Percentiles rank a stretch among this genome's conserved stretches.
phyloP scores from a whole-genome alignment of 2,888 invertebrate genomes.

The Saturnia japonica region DNA sequence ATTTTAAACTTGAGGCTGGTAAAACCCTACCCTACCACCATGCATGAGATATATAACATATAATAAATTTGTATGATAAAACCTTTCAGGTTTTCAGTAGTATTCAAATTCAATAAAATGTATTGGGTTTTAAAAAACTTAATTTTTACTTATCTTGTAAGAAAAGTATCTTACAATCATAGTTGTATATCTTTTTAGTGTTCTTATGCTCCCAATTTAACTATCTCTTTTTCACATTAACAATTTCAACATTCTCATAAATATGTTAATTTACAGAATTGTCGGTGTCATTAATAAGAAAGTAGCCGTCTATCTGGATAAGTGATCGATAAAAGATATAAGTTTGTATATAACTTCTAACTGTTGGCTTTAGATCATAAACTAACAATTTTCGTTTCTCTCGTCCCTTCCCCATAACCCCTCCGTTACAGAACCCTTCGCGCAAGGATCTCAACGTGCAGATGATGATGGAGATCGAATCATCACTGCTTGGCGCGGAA shows the following conservation, averaged over 20 bases:
- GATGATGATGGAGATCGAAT: conserved; percentile 95
- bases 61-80: no score
- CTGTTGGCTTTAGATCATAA: conserved; percentile 19
- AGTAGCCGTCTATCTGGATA: background rate
- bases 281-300: background rate
- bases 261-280: background rate
- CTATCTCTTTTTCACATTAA: background rate
- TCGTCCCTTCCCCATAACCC: conserved; percentile 34
- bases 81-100: no score
- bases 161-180: no score
- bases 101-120: no score
- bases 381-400: conserved; percentile 20
- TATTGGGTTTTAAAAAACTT: no score
- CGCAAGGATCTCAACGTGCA: conserved; percentile 96
- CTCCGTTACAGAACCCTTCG: conserved; percentile 89
- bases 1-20: no score
- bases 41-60: no score
- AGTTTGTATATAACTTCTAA: conserved; percentile 2
- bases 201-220: no score
- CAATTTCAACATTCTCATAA: background rate
- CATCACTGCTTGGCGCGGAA: conserved; percentile 90
- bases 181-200: no score
- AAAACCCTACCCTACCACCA: no score
- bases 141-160: no score
- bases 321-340: background rate